Base-by-base conservation (phyloP, 2,113 vertebrate species). In the Orcinus orca region DNA sequence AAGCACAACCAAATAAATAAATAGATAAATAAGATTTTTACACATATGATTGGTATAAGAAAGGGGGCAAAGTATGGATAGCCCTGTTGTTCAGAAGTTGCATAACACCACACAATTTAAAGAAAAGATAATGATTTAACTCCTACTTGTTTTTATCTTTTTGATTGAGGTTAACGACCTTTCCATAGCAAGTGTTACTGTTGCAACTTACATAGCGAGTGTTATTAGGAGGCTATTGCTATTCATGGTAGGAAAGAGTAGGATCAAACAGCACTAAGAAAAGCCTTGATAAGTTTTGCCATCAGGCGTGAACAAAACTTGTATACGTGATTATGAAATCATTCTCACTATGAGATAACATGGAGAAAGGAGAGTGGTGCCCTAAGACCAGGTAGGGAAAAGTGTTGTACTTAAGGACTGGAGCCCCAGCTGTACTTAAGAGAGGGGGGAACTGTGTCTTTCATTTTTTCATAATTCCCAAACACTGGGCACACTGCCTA, bases 191-290 rank as follows among this genome's bases (percentile, higher is more conserved):
- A 82, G n/a, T 8, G 50, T 89, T 92, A 36, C 53, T 92, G 95
- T 60, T 81, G 58, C 15, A 38, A 82, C 55, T 77, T 83, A 25
- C n/a, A 71, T 8, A 29, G 41, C 31, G 71, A 87, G n/a, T 15
- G 58, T 89, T 92, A 36, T 67, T 92, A 95, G 94, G 38, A 96
- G 47, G 36, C 33, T 65, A n/a, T 70, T 96, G 31, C 11, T 70
- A 20, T 31, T 14, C 20, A 84, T 11, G 26, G 13, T 84, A 73
- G 68, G 36, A 74, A 84, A 63, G 5, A 65, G 21, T 67, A 74
- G 53, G 74, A 81, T 63, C 36, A 92, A 85, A 44, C 3, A 81
- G 25, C 15, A 47, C 25, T n/a, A 55, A 70, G 58, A 81, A 90
- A 84, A 44, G 47, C 76, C 18, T 70, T 70, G 47, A 8, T 79